Base-by-base conservation (phyloP, 2,888 invertebrate genomes). In the Drosophila anomelani region DNA sequence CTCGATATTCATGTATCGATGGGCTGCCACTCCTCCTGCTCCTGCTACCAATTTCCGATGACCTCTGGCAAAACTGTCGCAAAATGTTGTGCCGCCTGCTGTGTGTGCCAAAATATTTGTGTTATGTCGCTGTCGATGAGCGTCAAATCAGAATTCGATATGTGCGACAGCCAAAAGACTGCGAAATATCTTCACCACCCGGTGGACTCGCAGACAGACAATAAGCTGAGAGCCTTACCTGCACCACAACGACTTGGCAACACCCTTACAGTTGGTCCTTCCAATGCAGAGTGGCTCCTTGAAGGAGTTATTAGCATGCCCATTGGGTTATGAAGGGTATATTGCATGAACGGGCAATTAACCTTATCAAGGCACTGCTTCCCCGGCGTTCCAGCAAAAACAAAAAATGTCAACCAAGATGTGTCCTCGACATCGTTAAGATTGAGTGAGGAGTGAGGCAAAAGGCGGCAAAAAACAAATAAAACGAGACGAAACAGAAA, bases 351-450 rank as follows among this genome's bases (percentile, higher is more conserved):
- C 67, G 81, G 88, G 88, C 84, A 85, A 85, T 85, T 89, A 89
- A 89, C 86, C 83, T 89, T 89, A 82, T 85, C 85, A 89, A 79
- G 43, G 63, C 56, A 71, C 75, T 69, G 78, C 51, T 23, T 57
- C 64, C 69, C 72, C 55, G 43, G 47, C 46, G 41, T 43, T 56
- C 64, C 53, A 26, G 75, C 23, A 29, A 49, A 49, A 55, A 75
- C 47, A 56, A 70, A 61, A 57, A 56, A 66, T 39, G 53, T 29
- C 70, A 54, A 43, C 69, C 29, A 7, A 29, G 69, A 51, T 51
- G 64, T 67, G 51, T 64, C 68, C 64, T 51, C 68, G 51, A 44
- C 68, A 32, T 66, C 69, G 68, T 66, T 67, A 60, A 15, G 47
- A 38, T 36, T 36, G 47, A 34, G 49, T 26, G 26, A 26, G 61